A percentile compares a stretch with the other conserved stretches of the same genome.
These are phyloP conservation scores for Neotragus pygmaeus DNA, from an alignment of 2,113 vertebrate genomes.

Conservation along the genomic window DNA sequence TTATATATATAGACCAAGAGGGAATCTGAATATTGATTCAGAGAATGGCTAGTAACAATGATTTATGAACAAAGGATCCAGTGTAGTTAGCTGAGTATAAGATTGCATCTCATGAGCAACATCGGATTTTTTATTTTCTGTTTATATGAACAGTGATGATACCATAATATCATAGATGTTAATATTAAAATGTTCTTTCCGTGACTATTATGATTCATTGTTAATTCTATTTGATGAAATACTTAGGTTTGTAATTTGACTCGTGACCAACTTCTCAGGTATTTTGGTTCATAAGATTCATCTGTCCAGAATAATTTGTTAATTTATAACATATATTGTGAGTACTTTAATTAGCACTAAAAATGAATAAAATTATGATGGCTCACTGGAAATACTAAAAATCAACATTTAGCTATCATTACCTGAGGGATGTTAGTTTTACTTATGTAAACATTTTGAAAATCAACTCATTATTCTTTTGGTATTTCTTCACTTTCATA, in stretches of 20 bases:
- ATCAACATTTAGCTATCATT: conserved; percentile 30
- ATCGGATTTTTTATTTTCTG: conserved; percentile 79
- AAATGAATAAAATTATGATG: conserved; percentile 52
- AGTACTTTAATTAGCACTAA: conserved; percentile 16
- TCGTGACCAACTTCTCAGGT: conserved; percentile 7
- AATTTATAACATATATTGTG: conserved; percentile 30
- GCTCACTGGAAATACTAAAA: conserved; percentile 56
- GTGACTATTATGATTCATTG: conserved; percentile 25
- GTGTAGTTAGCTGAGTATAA: conserved; percentile 81
- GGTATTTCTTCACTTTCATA: conserved; percentile 25
- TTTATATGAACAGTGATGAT: conserved; percentile 73
- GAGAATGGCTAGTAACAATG: conserved; percentile 90
- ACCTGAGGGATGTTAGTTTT: conserved; percentile 55
- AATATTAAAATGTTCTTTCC: conserved; percentile 44
- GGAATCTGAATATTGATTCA: conserved; percentile 92
- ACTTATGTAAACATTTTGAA: conserved; percentile 51
- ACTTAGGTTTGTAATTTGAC: background rate
- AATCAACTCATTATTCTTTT: conserved; percentile 48
- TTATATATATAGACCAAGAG: conserved; percentile 87
- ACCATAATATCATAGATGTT: conserved; percentile 66
- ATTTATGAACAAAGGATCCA: conserved; percentile 86
- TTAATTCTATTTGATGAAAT: conserved; percentile 6
- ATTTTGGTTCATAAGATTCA: conserved; percentile 21
- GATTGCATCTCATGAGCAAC: conserved; percentile 76
- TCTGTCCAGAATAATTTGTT: conserved; percentile 45